Percentiles rank a stretch among this genome's conserved stretches.
These are phyloP conservation scores for Festucalex cinctus DNA, from an alignment of 2,113 vertebrate species.

Conservation along the genomic window DNA sequence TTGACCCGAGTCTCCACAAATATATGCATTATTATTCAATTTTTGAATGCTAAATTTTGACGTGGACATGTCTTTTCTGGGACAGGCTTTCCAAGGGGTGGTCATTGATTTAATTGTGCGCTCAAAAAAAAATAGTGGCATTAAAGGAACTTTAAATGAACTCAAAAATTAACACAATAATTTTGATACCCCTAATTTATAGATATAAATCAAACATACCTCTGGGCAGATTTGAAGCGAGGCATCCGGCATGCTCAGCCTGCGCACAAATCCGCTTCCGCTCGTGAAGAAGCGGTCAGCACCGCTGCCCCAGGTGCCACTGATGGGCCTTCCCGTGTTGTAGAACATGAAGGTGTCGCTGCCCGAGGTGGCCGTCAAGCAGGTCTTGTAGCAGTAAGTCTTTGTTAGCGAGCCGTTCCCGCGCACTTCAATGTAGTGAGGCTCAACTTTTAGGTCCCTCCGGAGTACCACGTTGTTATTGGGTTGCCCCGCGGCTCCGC, in stretches of 20 bases:
- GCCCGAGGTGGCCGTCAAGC: constrained; percentile 90
- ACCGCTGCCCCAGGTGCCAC: constrained; percentile 80
- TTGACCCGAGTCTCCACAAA: too few species aligned
- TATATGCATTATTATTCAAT: too few species aligned
- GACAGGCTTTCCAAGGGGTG: too few species aligned
- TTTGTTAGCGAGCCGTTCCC: constrained; percentile 96
- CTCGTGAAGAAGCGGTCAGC: constrained; percentile 90
- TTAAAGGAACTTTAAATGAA: too few species aligned
- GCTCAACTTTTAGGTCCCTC: constrained; percentile 89
- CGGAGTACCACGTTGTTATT: constrained; percentile 89
- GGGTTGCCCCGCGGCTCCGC: constrained; percentile 74
- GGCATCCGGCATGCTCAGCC: constrained; percentile 84
- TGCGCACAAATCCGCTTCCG: constrained; percentile 87
- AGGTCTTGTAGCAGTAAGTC: constrained; percentile 98
- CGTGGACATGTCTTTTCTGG: too few species aligned
- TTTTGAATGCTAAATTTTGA: too few species aligned
- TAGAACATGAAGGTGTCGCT: constrained; percentile 99
- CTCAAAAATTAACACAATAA: too few species aligned
- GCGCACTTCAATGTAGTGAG: constrained; percentile 94
- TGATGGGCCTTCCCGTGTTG: constrained; percentile 89
- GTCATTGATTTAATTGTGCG: too few species aligned
- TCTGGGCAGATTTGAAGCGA: constrained; percentile 74
- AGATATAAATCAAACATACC: constrained; percentile 38
- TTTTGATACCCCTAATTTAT: not conserved
- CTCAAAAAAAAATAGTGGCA: too few species aligned